phyloP scores from a whole-genome alignment of 2,888 invertebrate genomes.

The Philonicus albiceps region DNA sequence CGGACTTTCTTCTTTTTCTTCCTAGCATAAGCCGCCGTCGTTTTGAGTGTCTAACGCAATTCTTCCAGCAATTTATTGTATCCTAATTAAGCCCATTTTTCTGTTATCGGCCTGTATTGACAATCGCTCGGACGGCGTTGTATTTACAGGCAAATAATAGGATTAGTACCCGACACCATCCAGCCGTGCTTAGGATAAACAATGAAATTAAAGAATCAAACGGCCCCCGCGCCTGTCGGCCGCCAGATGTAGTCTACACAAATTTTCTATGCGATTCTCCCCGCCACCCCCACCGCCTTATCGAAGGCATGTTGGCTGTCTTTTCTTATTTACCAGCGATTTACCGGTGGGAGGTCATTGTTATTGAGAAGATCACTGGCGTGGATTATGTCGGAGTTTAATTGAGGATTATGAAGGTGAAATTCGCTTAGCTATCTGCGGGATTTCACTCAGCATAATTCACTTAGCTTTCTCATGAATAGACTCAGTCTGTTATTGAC shows the following conservation, averaged over 20 bases:
- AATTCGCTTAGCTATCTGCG: not conserved
- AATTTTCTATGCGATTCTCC: not conserved
- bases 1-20: not conserved
- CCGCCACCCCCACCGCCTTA: not conserved
- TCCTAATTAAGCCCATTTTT: conserved; percentile 29
- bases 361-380: not conserved
- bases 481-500: not conserved
- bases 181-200: not conserved
- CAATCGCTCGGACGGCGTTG: not conserved
- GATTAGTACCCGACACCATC: not conserved
- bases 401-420: not conserved
- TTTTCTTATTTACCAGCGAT: not conserved
- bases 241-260: not conserved
- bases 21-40: not conserved
- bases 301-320: not conserved
- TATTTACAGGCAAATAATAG: conserved; percentile 2
- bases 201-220: not conserved
- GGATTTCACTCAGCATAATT: not conserved
- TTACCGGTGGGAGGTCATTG: not conserved
- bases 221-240: not conserved
- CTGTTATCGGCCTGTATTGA: not conserved
- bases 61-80: conserved; percentile 28
- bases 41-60: conserved; percentile 19
- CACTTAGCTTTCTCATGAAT: not conserved
- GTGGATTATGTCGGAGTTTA: not conserved